Evolutionary conservation across 2,113 vertebrate species (phyloP).

Genomic region (Perca schrenkii): DNA sequence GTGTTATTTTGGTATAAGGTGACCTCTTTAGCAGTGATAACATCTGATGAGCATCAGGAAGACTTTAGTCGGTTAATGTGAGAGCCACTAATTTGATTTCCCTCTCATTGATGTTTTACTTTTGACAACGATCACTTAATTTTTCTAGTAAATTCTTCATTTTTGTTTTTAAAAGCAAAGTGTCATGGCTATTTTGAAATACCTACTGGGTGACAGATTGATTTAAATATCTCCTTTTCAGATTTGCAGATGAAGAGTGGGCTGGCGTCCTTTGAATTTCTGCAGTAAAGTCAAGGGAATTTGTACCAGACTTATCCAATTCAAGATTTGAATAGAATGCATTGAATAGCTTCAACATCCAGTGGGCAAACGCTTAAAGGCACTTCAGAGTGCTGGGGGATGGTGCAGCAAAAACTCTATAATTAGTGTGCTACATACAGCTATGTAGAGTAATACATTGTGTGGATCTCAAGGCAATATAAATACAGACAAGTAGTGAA

Average conservation of each 20-base stretch:
- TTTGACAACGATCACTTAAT: slow-evolving; percentile 32
- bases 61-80: slow-evolving; percentile 24
- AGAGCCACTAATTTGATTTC: slow-evolving; percentile 21
- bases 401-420: slow-evolving; percentile 42
- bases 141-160: neutral
- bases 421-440: slow-evolving; percentile 41
- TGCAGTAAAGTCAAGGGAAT: slow-evolving; percentile 57
- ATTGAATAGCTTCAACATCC: slow-evolving; percentile 36
- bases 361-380: slow-evolving; percentile 53
- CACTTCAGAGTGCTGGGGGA: slow-evolving; percentile 32
- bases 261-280: slow-evolving; percentile 50
- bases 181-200: slow-evolving; percentile 30
- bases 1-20: slow-evolving; percentile 68
- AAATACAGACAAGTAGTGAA: slow-evolving; percentile 32
- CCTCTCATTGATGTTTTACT: slow-evolving; percentile 17
- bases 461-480: slow-evolving; percentile 23
- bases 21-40: slow-evolving; percentile 64
- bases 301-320: slow-evolving; percentile 46
- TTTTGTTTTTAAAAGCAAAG: slow-evolving; percentile 16
- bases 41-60: slow-evolving; percentile 45
- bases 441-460: slow-evolving; percentile 25
- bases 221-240: slow-evolving; percentile 54
- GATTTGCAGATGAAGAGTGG: slow-evolving; percentile 57
- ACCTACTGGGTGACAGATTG: slow-evolving; percentile 25
- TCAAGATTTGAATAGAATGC: slow-evolving; percentile 58